These are phyloP conservation scores for Otus sunia DNA, from an alignment of 2,113 vertebrate genomes.

Conservation along the genomic window DNA sequence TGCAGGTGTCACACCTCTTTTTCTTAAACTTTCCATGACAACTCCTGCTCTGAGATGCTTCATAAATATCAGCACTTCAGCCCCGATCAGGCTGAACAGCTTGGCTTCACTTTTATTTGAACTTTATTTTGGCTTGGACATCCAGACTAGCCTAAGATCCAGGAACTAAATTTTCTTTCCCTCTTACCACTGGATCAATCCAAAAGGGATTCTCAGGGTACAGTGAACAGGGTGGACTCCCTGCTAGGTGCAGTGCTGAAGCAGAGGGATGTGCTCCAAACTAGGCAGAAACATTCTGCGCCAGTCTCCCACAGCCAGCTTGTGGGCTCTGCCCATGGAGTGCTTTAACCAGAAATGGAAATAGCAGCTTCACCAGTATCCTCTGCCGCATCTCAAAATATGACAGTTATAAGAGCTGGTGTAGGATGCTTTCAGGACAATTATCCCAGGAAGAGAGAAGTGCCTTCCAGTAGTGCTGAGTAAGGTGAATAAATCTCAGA, in stretches of 20 bases:
- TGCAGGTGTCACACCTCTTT: constrained; percentile 16
- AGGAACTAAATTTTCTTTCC: constrained; percentile 40
- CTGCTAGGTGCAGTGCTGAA: not conserved
- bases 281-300: not conserved
- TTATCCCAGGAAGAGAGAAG: not conserved
- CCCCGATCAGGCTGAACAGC: not conserved
- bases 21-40: not conserved
- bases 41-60: not conserved
- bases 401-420: not conserved
- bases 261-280: not conserved
- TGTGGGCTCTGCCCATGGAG: not conserved
- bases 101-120: constrained; percentile 48
- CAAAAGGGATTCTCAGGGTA: not conserved
- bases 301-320: not conserved
- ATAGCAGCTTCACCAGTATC: not conserved
- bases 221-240: not conserved
- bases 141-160: constrained; percentile 34
- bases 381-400: not conserved
- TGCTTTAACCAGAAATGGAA: constrained; percentile 19
- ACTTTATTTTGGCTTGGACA: constrained; percentile 61
- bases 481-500: not conserved
- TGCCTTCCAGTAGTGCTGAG: not conserved
- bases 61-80: not conserved
- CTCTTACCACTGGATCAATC: not conserved
- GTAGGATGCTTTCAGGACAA: not conserved